Evolutionary conservation across 1,140 invertebrate genomes (phyloP).

Genomic region (Lysiphlebus fabarum): DNA sequence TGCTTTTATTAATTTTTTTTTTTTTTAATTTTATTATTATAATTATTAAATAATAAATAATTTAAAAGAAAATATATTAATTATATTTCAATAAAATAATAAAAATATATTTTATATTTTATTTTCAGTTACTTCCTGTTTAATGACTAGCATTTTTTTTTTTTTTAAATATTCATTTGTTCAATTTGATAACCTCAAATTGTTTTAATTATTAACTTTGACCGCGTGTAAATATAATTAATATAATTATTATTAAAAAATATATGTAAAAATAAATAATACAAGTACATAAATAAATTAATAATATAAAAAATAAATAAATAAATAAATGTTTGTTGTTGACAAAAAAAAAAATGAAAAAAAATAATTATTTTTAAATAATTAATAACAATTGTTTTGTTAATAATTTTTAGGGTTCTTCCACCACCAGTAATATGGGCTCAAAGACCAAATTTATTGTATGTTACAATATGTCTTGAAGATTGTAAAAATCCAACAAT

Average conservation of each 20-base stretch:
- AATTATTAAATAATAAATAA: too few species aligned
- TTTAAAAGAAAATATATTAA: too few species aligned
- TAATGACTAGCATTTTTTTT: constrained; percentile 24
- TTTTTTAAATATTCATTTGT: neutral
- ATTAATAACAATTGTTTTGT: constrained; percentile 4
- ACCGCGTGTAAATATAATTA: constrained; percentile 8
- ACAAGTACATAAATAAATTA: too few species aligned
- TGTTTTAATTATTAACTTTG: neutral
- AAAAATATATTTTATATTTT: too few species aligned
- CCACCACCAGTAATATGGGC: constrained; percentile 90
- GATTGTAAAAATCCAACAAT: constrained; percentile 82
- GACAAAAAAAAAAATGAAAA: neutral
- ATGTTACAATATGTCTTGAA: constrained; percentile 85
- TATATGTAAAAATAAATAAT: neutral
- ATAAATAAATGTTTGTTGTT: too few species aligned
- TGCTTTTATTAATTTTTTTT: too few species aligned
- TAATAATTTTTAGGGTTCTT: constrained; percentile 51
- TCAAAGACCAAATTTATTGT: constrained; percentile 76
- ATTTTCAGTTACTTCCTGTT: constrained; percentile 3
- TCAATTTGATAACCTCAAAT: constrained; percentile 19
- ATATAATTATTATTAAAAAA: neutral
- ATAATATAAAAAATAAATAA: too few species aligned
- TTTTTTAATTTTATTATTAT: too few species aligned
- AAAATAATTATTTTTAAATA: neutral
- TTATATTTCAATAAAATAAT: too few species aligned